A percentile compares a stretch with the other conserved stretches of the same genome.
Evolutionary conservation across 2,797 vertebrate genomes (phyloP).

Genomic region (Pseudocheirus occidentalis): DNA sequence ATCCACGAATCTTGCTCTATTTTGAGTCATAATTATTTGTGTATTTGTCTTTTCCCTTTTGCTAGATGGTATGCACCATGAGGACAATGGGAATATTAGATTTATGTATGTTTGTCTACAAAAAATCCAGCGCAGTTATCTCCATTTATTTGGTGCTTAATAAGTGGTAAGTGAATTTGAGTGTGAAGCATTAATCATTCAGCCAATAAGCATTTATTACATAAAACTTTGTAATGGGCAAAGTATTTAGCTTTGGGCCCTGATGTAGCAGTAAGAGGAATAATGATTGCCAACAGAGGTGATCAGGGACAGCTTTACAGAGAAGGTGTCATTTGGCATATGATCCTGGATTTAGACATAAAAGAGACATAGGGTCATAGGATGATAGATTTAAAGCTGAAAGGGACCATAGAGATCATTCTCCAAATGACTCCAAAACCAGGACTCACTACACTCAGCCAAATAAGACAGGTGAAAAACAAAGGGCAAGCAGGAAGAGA

Average conservation of each 20-base stretch:
- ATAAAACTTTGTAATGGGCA: too few species aligned
- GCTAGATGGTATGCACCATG: not conserved
- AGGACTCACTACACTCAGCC: not conserved
- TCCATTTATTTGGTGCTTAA: not conserved
- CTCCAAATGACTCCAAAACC: not conserved
- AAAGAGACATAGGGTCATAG: not conserved
- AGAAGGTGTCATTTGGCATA: too few species aligned
- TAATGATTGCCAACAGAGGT: not conserved
- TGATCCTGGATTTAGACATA: not conserved
- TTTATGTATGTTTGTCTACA: not conserved
- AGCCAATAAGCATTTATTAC: not conserved
- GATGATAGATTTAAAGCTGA: not conserved
- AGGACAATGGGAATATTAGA: not conserved
- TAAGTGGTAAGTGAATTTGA: not conserved
- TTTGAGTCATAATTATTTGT: not conserved
- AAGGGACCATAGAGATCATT: not conserved
- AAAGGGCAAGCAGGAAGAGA: not conserved
- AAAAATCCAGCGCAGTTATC: not conserved
- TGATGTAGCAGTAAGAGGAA: not conserved
- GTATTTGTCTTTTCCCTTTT: not conserved
- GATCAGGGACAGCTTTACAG: too few species aligned
- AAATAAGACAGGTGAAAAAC: fast-evolving
- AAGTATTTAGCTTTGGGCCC: constrained; percentile 8
- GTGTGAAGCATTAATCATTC: not conserved
- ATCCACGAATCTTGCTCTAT: not conserved